phyloP scores from a whole-genome alignment of 2,113 vertebrate species.

The Pica pica region DNA sequence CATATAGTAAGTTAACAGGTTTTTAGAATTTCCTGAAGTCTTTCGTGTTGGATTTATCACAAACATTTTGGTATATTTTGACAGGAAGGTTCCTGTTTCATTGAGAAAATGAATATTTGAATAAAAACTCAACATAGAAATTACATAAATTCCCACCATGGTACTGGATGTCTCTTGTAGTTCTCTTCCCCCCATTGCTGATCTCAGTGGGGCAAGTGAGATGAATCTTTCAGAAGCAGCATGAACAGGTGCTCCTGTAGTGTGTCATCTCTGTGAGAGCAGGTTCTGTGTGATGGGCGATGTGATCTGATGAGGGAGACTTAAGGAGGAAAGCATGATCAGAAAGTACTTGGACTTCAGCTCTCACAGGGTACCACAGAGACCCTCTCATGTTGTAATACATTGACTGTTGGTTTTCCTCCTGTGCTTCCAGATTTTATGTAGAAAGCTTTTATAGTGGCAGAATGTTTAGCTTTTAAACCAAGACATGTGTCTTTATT shows the following conservation, averaged over 20 bases:
- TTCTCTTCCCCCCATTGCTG: not conserved
- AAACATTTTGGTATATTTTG: not conserved
- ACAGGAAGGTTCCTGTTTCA: not conserved
- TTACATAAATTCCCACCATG: not conserved
- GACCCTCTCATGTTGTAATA: not conserved
- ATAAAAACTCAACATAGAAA: not conserved
- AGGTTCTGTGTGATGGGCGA: not conserved
- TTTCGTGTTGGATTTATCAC: not conserved
- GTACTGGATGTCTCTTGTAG: not conserved
- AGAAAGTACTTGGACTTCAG: not conserved
- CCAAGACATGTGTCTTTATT: not conserved
- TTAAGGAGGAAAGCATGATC: not conserved
- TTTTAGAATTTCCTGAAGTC: not conserved
- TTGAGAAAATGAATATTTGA: not conserved
- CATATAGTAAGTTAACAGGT: not conserved
- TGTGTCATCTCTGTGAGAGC: not conserved
- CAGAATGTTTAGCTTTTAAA: not conserved
- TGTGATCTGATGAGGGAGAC: not conserved
- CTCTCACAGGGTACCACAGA: not conserved
- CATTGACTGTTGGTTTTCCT: not conserved
- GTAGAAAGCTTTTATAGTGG: not conserved
- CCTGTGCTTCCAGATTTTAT: not conserved
- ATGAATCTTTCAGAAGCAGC: not conserved
- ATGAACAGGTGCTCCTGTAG: not conserved
- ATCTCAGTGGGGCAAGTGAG: not conserved